Base-by-base conservation (phyloP, 2,888 invertebrate genomes). In the Thecocarcelia acutangulata region DNA sequence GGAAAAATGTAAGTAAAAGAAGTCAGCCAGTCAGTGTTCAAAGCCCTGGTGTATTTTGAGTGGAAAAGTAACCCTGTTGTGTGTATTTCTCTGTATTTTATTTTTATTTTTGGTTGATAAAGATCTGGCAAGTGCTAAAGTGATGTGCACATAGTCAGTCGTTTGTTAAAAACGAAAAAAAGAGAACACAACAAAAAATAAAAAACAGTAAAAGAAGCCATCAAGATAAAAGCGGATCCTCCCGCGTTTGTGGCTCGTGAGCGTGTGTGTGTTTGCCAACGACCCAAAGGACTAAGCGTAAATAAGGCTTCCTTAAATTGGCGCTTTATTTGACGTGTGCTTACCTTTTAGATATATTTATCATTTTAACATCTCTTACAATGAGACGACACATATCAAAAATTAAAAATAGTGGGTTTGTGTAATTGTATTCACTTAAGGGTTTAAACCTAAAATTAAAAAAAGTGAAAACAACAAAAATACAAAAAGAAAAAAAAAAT, bases 281-380 rank as follows among this genome's bases (percentile, higher is more conserved):
- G 40, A 40, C 40, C 21, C 13, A 46, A 21, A 40, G 19, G 59
- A 52, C 21, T 68, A 40, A 42, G 48, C 58, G 52, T 52, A 33
- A 69, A 21, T 70, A 75, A 19, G 80, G 74, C 69, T 80, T 80
- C 74, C 56, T 61, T 76, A 76, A 82, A 78, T 89, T 88, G 88
- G 89, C 89, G 89, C 89, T 89, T 87, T 85, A 85, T 83, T 85
- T 89, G 90, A 89, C 89, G 89, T 89, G 87, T 89, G 89, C 85
- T 86, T 88, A 80, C 86, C 84, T 86, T 86, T 85, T 86, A 85
- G 87, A 87, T 82, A 84, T 84, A 82, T 84, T 89, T 89, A 89
- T 89, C 89, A 84, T 50, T 83, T 85, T 85, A 87, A 87, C 86
- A 88, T 88, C 88, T 80, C 72, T 54, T 13, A 54, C 50, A 75